Evolutionary conservation across 2,888 invertebrate genomes (phyloP).

Genomic region (Sesia bembeciformis): DNA sequence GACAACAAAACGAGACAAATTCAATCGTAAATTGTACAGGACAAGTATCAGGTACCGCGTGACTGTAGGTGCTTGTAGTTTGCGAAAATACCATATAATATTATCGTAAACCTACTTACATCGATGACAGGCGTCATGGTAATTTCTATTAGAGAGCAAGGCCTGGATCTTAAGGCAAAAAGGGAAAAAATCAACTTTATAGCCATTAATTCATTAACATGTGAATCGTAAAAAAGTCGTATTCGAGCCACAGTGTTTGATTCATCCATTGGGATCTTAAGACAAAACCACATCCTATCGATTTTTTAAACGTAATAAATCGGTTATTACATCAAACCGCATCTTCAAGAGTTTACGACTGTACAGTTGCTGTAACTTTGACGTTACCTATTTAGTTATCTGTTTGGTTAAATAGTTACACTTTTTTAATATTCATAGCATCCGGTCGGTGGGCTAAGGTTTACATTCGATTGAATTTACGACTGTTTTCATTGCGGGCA

Average conservation of each 20-base stretch:
- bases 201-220: not conserved
- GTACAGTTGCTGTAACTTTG: constrained; percentile 20
- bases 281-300: constrained; percentile 56
- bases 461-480: constrained; percentile 69
- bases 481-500: constrained; percentile 69
- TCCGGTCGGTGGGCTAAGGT: constrained; percentile 51
- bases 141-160: too few relatives aligned
- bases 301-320: constrained; percentile 50
- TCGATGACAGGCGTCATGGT: too few relatives aligned
- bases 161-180: too few relatives aligned
- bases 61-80: too few relatives aligned
- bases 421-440: constrained; percentile 58
- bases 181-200: too few relatives aligned
- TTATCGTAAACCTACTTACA: too few relatives aligned
- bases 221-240: not conserved
- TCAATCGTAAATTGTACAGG: too few relatives aligned
- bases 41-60: too few relatives aligned
- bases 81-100: too few relatives aligned
- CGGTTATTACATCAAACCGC: constrained; percentile 44
- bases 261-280: constrained; percentile 30
- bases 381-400: constrained; percentile 44
- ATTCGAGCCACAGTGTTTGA: constrained; percentile 34
- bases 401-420: constrained; percentile 53
- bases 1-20: too few relatives aligned
- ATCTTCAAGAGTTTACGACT: constrained; percentile 35